phyloP scores from a whole-genome alignment of 2,888 invertebrate species.

The Morpho deidamia region DNA sequence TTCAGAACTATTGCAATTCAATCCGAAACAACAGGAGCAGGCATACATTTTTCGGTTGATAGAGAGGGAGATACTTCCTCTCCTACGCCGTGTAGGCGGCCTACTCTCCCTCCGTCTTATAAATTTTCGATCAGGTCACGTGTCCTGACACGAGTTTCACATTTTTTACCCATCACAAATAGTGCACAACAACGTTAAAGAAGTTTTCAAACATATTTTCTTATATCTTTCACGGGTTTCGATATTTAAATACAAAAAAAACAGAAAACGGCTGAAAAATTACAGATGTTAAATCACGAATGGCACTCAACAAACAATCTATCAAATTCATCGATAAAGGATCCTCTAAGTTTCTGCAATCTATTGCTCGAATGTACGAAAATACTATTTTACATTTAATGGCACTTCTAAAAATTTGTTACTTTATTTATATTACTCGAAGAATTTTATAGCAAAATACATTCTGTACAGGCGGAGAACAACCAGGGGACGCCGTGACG shows the following conservation, averaged over 20 bases:
- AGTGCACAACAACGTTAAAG: no score
- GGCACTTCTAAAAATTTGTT: conserved; percentile 64
- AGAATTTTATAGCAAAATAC: conserved; percentile 27
- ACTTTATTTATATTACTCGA: conserved; percentile 12
- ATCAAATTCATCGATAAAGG: conserved; percentile 13
- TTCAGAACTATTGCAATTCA: no score
- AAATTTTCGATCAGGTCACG: no score
- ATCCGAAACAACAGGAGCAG: no score
- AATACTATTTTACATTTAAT: conserved; percentile 65
- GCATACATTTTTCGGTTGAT: no score
- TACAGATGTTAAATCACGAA: conserved; percentile 8
- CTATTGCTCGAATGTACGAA: conserved; percentile 60
- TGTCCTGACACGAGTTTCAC: no score
- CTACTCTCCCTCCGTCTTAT: no score
- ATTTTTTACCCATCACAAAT: no score
- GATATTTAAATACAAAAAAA: background rate
- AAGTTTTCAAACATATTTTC: no score
- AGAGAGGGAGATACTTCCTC: no score
- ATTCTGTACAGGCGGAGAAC: conserved; percentile 20
- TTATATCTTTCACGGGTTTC: no score
- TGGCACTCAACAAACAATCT: conserved; percentile 12
- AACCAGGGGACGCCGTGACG: background rate
- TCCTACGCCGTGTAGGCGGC: no score
- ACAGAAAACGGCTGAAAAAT: background rate
- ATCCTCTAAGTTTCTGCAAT: conserved; percentile 29